phyloP scores from a whole-genome alignment of 2,888 invertebrate genomes.

The Scaptomyza reducta region DNA sequence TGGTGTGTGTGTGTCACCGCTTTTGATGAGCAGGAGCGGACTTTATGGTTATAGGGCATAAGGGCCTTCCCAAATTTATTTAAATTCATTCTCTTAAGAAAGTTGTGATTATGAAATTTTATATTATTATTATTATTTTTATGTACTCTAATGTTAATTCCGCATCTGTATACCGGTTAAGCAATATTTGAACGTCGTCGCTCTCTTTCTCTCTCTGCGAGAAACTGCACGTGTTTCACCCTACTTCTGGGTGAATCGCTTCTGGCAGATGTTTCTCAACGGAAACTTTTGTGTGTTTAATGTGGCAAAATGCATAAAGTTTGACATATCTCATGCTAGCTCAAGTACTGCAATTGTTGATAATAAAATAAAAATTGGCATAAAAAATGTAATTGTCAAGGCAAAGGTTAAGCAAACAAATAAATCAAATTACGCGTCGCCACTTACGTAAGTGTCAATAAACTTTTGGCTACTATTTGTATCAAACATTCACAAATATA shows the following conservation, averaged over 20 bases:
- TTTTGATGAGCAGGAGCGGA: constrained; percentile 31
- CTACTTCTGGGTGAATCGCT: constrained; percentile 40
- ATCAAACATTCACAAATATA: constrained; percentile 12
- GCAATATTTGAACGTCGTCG: constrained; percentile 38
- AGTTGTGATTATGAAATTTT: not conserved
- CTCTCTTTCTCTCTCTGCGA: constrained; percentile 23
- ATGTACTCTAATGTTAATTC: not conserved
- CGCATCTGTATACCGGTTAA: constrained; percentile 32
- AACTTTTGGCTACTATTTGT: constrained; percentile 46
- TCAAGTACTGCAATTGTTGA: constrained; percentile 48
- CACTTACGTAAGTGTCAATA: constrained; percentile 71
- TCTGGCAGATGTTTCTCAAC: constrained; percentile 36
- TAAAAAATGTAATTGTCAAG: constrained; percentile 40
- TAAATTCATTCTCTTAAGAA: not conserved
- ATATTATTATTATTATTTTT: no score
- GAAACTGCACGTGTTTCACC: constrained; percentile 42
- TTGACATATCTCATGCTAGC: constrained; percentile 16
- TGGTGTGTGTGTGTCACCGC: constrained; percentile 7
- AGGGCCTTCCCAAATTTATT: not conserved
- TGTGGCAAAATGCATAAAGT: constrained; percentile 1
- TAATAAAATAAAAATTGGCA: constrained; percentile 59
- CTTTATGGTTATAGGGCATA: not conserved
- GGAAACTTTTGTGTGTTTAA: constrained; percentile 61
- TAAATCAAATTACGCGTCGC: constrained; percentile 7
- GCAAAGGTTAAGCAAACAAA: constrained; percentile 53